These are phyloP conservation scores for Micrastur ruficollis DNA, from an alignment of 2,797 vertebrate genomes.

Conservation along the genomic window DNA sequence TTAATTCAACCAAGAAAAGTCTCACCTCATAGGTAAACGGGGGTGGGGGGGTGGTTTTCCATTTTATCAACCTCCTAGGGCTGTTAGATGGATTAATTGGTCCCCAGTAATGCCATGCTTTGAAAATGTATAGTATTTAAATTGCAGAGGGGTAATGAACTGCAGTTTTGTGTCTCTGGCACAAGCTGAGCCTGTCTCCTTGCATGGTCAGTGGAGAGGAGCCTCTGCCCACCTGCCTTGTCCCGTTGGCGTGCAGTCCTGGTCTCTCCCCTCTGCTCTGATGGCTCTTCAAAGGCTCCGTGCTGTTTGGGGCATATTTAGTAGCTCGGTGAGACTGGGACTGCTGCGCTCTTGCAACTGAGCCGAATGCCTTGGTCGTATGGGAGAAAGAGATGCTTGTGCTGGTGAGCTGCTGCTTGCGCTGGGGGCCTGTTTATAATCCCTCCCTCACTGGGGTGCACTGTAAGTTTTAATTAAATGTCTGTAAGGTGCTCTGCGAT, in stretches of 20 bases:
- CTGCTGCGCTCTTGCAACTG: background rate
- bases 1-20: background rate
- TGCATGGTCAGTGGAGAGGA: background rate
- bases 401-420: background rate
- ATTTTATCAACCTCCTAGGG: background rate
- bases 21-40: background rate
- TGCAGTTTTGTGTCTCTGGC: accelerated
- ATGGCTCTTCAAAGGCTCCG: background rate
- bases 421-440: background rate
- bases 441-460: background rate
- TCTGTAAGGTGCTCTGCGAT: background rate
- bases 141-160: background rate
- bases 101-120: background rate
- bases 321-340: background rate
- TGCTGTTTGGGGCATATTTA: background rate
- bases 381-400: background rate
- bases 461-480: conserved; percentile 21
- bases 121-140: background rate
- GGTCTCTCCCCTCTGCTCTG: background rate
- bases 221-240: accelerated
- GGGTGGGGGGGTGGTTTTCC: background rate
- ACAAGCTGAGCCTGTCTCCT: background rate
- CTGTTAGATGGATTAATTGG: background rate
- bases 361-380: accelerated
- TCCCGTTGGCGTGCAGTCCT: background rate